Evolutionary conservation across 2,888 invertebrate species (phyloP).

Genomic region (Dryadula phaetusa): DNA sequence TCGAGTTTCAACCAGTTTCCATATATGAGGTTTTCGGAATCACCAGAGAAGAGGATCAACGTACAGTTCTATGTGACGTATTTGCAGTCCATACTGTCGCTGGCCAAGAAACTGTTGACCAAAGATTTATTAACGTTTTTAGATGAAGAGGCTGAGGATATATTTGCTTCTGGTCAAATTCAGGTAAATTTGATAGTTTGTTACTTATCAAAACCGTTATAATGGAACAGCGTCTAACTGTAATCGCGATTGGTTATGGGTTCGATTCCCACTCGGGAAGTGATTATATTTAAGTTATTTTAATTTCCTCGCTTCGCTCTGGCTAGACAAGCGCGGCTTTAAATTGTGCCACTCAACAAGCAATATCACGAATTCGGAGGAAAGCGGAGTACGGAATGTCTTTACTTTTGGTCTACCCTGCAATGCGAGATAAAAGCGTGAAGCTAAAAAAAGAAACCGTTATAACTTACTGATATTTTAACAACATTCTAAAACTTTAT

Average conservation of each 20-base stretch:
- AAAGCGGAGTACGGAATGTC: too few relatives aligned
- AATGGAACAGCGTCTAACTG: too few relatives aligned
- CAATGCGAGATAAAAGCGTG: too few relatives aligned
- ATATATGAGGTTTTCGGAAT: conserved; percentile 90
- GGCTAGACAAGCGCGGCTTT: too few relatives aligned
- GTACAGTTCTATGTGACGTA: conserved; percentile 91
- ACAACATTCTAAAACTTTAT: conserved; percentile 49
- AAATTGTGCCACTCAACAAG: too few relatives aligned
- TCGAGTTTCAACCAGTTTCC: conserved; percentile 96
- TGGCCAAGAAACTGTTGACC: conserved; percentile 93
- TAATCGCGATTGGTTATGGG: too few relatives aligned
- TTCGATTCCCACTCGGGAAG: too few relatives aligned
- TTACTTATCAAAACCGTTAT: not conserved
- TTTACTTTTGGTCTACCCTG: too few relatives aligned
- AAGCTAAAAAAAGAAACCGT: too few relatives aligned
- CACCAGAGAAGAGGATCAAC: conserved; percentile 86
- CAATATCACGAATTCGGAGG: too few relatives aligned
- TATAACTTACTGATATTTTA: not conserved
- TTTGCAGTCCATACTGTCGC: conserved; percentile 90
- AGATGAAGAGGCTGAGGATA: conserved; percentile 93
- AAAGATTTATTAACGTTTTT: conserved; percentile 92
- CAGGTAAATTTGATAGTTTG: conserved; percentile 61
- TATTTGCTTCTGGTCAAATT: conserved; percentile 88
- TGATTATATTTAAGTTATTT: too few relatives aligned
- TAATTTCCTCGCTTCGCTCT: too few relatives aligned